phyloP scores from a whole-genome alignment of 2,797 vertebrate genomes.

The Amniataba percoides region DNA sequence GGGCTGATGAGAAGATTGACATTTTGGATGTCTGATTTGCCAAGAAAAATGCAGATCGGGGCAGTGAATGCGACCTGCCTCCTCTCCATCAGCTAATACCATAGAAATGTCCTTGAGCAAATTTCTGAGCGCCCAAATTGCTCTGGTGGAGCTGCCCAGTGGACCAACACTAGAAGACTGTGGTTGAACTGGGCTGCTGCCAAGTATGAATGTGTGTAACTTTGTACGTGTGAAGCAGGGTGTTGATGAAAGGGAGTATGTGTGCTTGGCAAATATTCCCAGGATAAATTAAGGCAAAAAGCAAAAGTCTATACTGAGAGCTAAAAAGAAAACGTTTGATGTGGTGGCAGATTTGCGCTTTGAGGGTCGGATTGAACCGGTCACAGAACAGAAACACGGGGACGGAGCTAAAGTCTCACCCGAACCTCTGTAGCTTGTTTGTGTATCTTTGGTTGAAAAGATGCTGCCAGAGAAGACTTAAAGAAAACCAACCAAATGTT shows the following conservation, averaged over 20 bases:
- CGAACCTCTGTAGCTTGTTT: constrained; percentile 23
- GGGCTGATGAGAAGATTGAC: constrained; percentile 46
- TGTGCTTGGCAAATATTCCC: constrained; percentile 79
- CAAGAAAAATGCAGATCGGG: constrained; percentile 58
- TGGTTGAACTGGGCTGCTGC: constrained; percentile 66
- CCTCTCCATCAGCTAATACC: constrained; percentile 53
- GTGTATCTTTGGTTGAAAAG: constrained; percentile 34
- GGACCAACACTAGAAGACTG: constrained; percentile 72
- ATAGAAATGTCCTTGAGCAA: constrained; percentile 66
- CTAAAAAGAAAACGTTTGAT: constrained; percentile 69
- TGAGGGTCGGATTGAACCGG: constrained; percentile 66
- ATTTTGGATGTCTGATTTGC: constrained; percentile 39
- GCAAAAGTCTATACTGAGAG: constrained; percentile 63
- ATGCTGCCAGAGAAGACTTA: background rate
- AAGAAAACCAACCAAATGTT: constrained; percentile 18
- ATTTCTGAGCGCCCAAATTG: constrained; percentile 64
- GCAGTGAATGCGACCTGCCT: constrained; percentile 50
- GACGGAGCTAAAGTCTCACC: constrained; percentile 38
- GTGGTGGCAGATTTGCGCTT: constrained; percentile 71
- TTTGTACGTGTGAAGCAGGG: constrained; percentile 68
- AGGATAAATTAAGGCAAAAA: constrained; percentile 75
- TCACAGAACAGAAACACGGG: constrained; percentile 42
- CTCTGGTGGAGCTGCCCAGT: constrained; percentile 62
- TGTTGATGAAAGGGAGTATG: constrained; percentile 75
- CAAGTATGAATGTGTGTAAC: constrained; percentile 71